These are phyloP conservation scores for Casuarius casuarius DNA, from an alignment of 2,113 vertebrate species.

Conservation along the genomic window DNA sequence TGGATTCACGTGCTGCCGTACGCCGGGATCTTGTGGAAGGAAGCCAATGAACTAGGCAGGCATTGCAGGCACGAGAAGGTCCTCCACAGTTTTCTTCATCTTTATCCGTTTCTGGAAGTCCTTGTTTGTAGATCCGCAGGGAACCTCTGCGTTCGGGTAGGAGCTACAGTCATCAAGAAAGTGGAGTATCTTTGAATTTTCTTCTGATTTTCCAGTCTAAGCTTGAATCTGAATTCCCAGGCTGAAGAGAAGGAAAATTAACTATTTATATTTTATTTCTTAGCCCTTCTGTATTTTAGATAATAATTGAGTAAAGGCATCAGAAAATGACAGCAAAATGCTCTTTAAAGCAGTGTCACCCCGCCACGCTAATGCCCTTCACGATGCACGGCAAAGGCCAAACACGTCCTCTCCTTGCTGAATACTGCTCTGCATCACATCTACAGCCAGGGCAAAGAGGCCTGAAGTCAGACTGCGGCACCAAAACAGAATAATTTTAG, in stretches of 20 bases:
- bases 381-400: neutral
- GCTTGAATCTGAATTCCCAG: conserved; percentile 57
- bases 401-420: neutral
- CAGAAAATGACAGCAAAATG: neutral
- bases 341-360: neutral
- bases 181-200: conserved; percentile 65
- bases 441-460: conserved; percentile 1
- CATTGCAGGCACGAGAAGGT: conserved; percentile 55
- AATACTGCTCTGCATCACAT: neutral
- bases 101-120: conserved; percentile 52
- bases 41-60: conserved; percentile 30
- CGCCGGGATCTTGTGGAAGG: conserved; percentile 12
- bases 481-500: conserved; percentile 42
- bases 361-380: neutral
- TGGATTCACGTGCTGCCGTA: conserved; percentile 21
- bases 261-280: conserved; percentile 65
- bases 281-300: neutral
- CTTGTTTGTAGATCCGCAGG: conserved; percentile 63
- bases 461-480: conserved; percentile 36
- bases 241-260: conserved; percentile 47
- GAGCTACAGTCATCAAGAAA: conserved; percentile 64
- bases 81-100: conserved; percentile 68
- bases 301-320: neutral
- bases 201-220: conserved; percentile 63
- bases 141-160: conserved; percentile 59